These are phyloP conservation scores for Dryoscopus gambensis DNA, from an alignment of 2,113 vertebrate genomes.

Conservation along the genomic window DNA sequence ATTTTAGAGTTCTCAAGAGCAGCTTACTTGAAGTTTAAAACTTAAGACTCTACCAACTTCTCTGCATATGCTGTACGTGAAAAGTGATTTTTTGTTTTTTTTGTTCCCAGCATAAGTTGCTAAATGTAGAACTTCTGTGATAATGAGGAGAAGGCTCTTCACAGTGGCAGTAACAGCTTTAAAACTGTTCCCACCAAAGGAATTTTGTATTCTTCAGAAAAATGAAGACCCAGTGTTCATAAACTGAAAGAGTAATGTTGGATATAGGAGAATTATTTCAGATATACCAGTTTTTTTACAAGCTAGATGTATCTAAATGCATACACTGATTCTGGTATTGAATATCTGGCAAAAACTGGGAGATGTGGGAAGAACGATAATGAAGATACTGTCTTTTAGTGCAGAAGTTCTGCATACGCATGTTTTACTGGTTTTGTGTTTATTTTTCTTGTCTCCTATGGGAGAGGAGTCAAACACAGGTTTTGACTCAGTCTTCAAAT, in stretches of 20 bases:
- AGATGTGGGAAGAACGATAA: neutral
- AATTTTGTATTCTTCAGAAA: neutral
- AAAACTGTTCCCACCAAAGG: neutral
- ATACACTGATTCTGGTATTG: neutral
- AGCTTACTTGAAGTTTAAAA: neutral
- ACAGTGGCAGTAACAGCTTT: neutral
- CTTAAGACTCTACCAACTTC: neutral
- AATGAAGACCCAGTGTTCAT: neutral
- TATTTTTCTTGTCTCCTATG: neutral
- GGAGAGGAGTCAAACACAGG: neutral
- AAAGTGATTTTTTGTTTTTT: neutral
- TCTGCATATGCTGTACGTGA: neutral
- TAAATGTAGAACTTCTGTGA: neutral
- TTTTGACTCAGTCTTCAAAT: neutral
- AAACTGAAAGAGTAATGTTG: neutral
- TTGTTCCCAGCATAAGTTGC: neutral
- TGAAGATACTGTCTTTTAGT: neutral
- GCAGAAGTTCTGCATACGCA: neutral
- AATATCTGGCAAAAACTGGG: neutral
- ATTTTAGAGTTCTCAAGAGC: neutral
- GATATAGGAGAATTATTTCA: neutral
- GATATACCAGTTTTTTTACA: neutral
- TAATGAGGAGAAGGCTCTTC: neutral
- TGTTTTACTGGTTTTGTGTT: neutral
- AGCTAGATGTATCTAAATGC: neutral